Base-by-base conservation (phyloP, 1,140 invertebrate species). In the Physella acuta region DNA sequence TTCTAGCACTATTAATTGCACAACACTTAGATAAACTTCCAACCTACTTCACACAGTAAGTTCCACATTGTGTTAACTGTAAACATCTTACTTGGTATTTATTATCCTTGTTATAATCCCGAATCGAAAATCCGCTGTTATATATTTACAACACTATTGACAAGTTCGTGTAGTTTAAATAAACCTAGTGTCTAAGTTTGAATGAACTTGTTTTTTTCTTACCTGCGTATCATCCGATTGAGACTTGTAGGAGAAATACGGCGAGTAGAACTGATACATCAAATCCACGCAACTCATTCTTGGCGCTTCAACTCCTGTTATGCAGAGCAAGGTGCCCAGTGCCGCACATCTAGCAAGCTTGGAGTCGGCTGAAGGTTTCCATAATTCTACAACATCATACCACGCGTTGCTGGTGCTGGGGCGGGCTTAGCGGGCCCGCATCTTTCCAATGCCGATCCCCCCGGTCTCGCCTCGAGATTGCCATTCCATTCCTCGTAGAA, bases 231-330 rank as follows among this genome's bases (percentile, higher is more conserved):
- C 74, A n/a, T 75, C 74, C 20, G 70, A 34, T 8, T 71, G 52
- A 20, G 74, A 67, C 52, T 75, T 75, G 66, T 75, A 75, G 24
- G 74, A 68, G 34, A 75, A 75, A 60, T 75, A 75, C 17, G 74
- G 74, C n/a, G 74, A 75, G 64, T 75, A 75, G 61, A 75, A 75
- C 66, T 75, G 74, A 73, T 75, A 75, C 74, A 75, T 75, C 37
- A 75, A 68, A 68, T 75, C 74, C 31, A 72, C 69, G 56, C 74
- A 75, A 39, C 71, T 75, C 74, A 73, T 75, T n/a, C 51, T 56
- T 36, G 51, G 49, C 36, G 37, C 37, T n/a, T 4, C 34, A 14
- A 49, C 5, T 44, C 14, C 60, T 24, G 36, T 44, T 37, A 62
- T 44, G 37, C 60, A 17, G 28, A 3, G 60, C 60, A 53, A 37